phyloP scores from a whole-genome alignment of 2,113 vertebrate genomes.

The Pleuronectes platessa region DNA sequence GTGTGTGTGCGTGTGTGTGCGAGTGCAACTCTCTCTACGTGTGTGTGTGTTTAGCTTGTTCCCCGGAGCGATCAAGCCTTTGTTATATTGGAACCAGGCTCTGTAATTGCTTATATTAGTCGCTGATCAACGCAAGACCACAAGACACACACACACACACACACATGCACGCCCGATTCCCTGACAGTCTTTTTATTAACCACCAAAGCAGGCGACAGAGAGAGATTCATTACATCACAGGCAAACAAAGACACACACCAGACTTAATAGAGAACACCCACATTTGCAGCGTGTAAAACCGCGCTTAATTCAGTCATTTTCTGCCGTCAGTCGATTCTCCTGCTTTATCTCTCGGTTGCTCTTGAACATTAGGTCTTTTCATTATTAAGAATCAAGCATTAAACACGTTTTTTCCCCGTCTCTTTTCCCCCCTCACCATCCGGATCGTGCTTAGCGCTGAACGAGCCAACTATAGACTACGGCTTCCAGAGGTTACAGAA shows the following conservation, averaged over 20 bases:
- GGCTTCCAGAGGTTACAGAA: conserved; percentile 98
- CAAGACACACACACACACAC: conserved; percentile 68
- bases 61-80: conserved; percentile 85
- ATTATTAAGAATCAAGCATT: conserved; percentile 50
- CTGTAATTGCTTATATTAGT: conserved; percentile 92
- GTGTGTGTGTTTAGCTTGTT: conserved; percentile 72
- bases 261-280: conserved; percentile 70
- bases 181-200: conserved; percentile 90
- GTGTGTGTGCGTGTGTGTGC: conserved; percentile 46
- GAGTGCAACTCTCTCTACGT: conserved; percentile 8
- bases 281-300: conserved; percentile 54
- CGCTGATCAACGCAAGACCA: conserved; percentile 85
- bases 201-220: conserved; percentile 82
- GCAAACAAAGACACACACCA: conserved; percentile 75
- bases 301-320: conserved; percentile 54
- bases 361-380: conserved; percentile 48
- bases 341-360: conserved; percentile 22
- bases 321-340: conserved; percentile 29
- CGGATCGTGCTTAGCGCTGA: conserved; percentile 86
- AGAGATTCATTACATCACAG: conserved; percentile 86
- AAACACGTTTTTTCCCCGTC: conserved; percentile 14
- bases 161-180: conserved; percentile 63
- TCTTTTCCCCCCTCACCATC: conserved; percentile 27
- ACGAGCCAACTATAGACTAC: conserved; percentile 97
- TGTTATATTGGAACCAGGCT: conserved; percentile 89